Evolutionary conservation across 2,113 vertebrate species (phyloP), one percentile per base, ranked within the genome.

Genomic region (Apodemus speciosus): DNA sequence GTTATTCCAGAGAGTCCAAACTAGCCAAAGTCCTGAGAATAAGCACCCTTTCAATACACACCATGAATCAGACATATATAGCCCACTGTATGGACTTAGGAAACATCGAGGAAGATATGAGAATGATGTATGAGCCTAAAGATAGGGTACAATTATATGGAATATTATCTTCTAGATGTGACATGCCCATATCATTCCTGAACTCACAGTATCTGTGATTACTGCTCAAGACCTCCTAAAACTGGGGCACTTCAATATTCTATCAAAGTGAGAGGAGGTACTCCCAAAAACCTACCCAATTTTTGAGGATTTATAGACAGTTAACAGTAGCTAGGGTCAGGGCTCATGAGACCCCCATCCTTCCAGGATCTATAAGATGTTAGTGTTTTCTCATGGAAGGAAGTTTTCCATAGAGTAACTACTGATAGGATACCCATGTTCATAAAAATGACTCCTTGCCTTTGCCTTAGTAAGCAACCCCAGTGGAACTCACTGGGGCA

Each of bases 31-130:
- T 79, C 32, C 49, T 35, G 32, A 79, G 30, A 53, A 21, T 53
- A n/a, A n/a, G 32, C 53, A 9, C 8, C 15, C 32, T 30, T 79
- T n/a, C 0, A 11, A 4, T n/a, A 32, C 2, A 53, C 75, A n/a
- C 16, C 9, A 14, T 49, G 53, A 72, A 77, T 35, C 4, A 79
- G 16, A n/a, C 18, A n/a, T 79, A 8, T 79, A n/a, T 10, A 53
- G 1, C 30, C 16, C 49, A 21, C 38, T 3, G 8, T 51, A 35
- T 2, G 21, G 16, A 1, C 9, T n/a, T n/a, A 53, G 3, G 43
- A 35, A 76, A 51, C 43, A 53, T 18, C 6, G 20, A 79, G 49
- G 18, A 53, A 53, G 75, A 51, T 20, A 11, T 32, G 30, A 53
- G 43, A 46, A 46, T 46, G 43, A 51, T 10, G 3, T 20, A 53